Evolutionary conservation across 2,113 vertebrate genomes (phyloP), one percentile per base, ranked within the genome.

Genomic region (Colaptes auratus): DNA sequence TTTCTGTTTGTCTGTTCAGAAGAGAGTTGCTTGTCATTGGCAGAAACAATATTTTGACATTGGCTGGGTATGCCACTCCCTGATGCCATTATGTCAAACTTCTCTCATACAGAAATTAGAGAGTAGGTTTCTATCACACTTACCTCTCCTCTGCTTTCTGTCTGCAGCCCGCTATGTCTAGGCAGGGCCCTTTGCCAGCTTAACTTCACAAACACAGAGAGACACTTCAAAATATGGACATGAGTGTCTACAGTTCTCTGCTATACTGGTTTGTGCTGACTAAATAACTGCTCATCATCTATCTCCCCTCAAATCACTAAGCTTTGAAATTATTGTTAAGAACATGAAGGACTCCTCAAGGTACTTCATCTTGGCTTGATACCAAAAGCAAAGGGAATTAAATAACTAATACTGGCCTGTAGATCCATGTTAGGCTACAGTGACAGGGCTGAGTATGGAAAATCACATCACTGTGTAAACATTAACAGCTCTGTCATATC

Each of bases 401-500:
- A 71, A 82, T 70, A 86, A 46, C 35, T 65, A 12, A 55, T 42
- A 35, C 27, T 80, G 53, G 10, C 4, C 17, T 56, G 33, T 46
- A 59, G 74, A 77, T 53, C 53, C 44, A 21, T 20, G 33, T 33
- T 53, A 95, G 79, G 31, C n/a, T 30, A 36, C 42, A 61, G 69
- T 88, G 59, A 55, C 3, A 7, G 23, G 27, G 15, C 14, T 53
- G 31, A 66, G 16, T 53, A 53, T 48, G 52, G 64, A 90, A 96
- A 89, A 84, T 65, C 52, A 4, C 2, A 0, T 94, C 71, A 67
- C 36, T 82, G 35, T 82, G 8, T 72, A 72, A 86, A 63, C 12
- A 59, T 90, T 73, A 96, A 69, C 75, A 92, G 60, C 53, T 92
- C 82, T 21, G 39, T 84, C 52, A 31, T 71, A 84, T 89, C 67